Base-by-base conservation (phyloP, 2,797 vertebrate species). In the Paratrypauchen microcephalus region DNA sequence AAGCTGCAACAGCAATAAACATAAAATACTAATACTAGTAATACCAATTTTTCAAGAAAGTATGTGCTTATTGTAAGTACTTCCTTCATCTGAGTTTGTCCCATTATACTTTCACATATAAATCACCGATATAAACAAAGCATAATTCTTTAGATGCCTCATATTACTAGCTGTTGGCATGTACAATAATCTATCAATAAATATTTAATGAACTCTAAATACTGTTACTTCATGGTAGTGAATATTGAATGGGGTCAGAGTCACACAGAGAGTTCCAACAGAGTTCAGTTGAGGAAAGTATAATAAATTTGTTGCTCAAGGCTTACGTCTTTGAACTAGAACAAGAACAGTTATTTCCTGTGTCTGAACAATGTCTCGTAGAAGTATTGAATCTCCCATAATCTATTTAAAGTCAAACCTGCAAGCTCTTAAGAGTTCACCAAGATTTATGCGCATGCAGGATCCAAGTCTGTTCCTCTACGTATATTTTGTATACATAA, bases 281-380 rank as follows among this genome's bases (percentile, higher is more conserved):
- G 39, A 41, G 39, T 24, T 23, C 36, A 39, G 1, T 2, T 62
- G 59, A 41, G n/a, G 4, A 23, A 23, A 23, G 9, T 62, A 60
- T 32, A 41, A 62, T 62, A 62, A 15, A 1, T 24, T 63, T 63
- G n/a, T 63, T 63, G 5, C 39, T 24, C 2, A 24, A 36, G 36
- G 30, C n/a, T 39, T 1, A 30, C 19, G 32, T 61, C 28, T 39
- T 39, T 62, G 8, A 45, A 63, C 36, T 15, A 45, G 60, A 2
- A 61, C 59, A 61, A 45, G 60, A 16, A 3, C 11, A 45, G 60
- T 63, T 24, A 48, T 64, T 64, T 64, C 62, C 62, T 64, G 61
- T 26, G 62, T 64, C 62, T 64, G 62, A 47, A 45, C 41, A 64
- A 19, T 28, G 62, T 64, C 62, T 64, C 41, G 28, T 48, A 64